Conservation (phyloP, 2,888 invertebrate species). For the Dryobota labecula region DNA sequence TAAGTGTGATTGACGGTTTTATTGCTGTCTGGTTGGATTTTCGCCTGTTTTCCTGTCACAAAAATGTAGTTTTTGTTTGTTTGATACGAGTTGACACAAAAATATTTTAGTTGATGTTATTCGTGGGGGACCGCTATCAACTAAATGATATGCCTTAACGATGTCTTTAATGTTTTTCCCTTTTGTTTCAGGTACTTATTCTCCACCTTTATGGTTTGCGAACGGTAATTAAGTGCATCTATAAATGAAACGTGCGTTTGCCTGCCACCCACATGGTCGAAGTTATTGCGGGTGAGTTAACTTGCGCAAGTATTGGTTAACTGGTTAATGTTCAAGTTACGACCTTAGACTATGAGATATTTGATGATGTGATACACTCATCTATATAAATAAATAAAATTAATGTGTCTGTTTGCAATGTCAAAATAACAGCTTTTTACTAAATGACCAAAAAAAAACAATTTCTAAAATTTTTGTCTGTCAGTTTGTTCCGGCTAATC, state of each 20-base stretch:
- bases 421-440: too few relatives aligned
- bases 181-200: slow-evolving; percentile 61
- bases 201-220: slow-evolving; percentile 38
- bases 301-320: slow-evolving; percentile 31
- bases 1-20: slow-evolving; percentile 19
- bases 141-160: slow-evolving; percentile 17
- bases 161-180: slow-evolving; percentile 38
- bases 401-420: too few relatives aligned
- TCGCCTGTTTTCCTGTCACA: neutral
- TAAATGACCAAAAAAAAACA: too few relatives aligned
- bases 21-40: slow-evolving; percentile 14
- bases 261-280: slow-evolving; percentile 45
- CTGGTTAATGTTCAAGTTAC: slow-evolving; percentile 13
- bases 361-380: neutral
- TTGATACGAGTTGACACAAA: neutral
- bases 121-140: slow-evolving; percentile 26
- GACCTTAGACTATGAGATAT: neutral
- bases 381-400: too few relatives aligned
- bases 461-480: too few relatives aligned
- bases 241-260: slow-evolving; percentile 47
- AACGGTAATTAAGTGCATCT: slow-evolving; percentile 53
- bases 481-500: too few relatives aligned
- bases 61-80: neutral
- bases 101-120: neutral
- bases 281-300: slow-evolving; percentile 34